Evolutionary conservation across 1,140 invertebrate species (phyloP).

Genomic region (Agrypnia vestita): DNA sequence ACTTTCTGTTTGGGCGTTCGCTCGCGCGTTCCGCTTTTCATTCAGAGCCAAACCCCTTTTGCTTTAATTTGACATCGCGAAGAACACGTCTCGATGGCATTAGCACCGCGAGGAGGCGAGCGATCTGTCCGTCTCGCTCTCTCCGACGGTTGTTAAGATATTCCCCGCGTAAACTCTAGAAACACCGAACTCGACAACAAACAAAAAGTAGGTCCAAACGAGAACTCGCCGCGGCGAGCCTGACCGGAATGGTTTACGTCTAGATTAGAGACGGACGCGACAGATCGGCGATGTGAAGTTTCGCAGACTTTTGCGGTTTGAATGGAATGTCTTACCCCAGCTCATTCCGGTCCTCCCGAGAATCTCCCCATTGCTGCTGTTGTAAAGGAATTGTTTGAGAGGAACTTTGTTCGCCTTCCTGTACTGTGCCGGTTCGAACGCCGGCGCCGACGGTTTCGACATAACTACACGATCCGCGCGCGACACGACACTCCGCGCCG

Average conservation of each 20-base stretch:
- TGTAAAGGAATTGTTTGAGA: conserved; percentile 77
- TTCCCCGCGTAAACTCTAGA: conserved; percentile 42
- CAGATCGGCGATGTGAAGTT: background rate
- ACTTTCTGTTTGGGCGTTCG: background rate
- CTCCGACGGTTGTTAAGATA: background rate
- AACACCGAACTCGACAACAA: conserved; percentile 19
- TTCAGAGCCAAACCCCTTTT: conserved; percentile 43
- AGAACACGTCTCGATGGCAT: conserved; percentile 21
- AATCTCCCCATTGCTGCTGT: conserved; percentile 80
- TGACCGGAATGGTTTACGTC: conserved; percentile 22
- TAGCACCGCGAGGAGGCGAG: conserved; percentile 25
- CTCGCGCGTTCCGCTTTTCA: conserved; percentile 27
- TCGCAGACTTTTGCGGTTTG: background rate
- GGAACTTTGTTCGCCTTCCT: conserved; percentile 61
- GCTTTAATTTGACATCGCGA: conserved; percentile 24
- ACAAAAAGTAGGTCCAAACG: background rate
- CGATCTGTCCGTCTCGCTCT: conserved; percentile 27
- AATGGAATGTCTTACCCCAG: conserved; percentile 79
- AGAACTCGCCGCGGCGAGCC: conserved; percentile 27
- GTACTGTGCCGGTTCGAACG: conserved; percentile 38
- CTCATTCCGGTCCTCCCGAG: conserved; percentile 81
- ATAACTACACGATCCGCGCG: conserved; percentile 42
- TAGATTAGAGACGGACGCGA: background rate
- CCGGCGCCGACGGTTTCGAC: conserved; percentile 36
- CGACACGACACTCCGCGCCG: conserved; percentile 40